These are phyloP conservation scores for Drosophila kohkoa DNA, from an alignment of 1,140 invertebrate species.

Conservation along the genomic window DNA sequence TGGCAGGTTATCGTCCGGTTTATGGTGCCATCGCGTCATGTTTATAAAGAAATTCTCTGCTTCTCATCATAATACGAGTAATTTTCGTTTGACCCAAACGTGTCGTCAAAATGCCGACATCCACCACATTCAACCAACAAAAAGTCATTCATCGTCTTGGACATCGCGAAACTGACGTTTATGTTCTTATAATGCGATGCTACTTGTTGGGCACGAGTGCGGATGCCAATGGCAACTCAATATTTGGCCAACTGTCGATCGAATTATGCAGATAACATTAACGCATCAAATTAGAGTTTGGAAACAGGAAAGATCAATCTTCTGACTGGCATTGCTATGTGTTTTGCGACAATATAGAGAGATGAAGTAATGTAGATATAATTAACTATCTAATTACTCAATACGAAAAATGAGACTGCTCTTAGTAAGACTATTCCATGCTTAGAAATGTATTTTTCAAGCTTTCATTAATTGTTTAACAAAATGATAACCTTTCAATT, in stretches of 20 bases:
- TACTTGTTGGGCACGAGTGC: conserved; percentile 44
- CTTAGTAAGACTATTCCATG: too few species aligned
- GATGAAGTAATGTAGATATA: not conserved
- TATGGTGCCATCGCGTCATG: conserved; percentile 80
- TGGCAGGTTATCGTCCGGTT: conserved; percentile 72
- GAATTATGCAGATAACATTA: conserved; percentile 1
- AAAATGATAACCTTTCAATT: too few species aligned
- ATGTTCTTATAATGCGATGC: conserved; percentile 65
- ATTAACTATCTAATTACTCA: too few species aligned
- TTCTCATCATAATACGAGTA: conserved; percentile 54
- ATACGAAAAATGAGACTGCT: too few species aligned
- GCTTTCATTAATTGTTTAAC: too few species aligned
- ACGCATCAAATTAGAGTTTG: not conserved
- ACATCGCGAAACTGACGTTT: conserved; percentile 25
- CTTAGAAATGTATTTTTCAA: too few species aligned
- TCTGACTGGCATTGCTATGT: not conserved
- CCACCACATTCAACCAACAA: not conserved
- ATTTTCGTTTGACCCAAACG: conserved; percentile 59
- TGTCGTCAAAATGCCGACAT: conserved; percentile 50
- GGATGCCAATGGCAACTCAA: not conserved
- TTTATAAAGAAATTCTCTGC: conserved; percentile 75
- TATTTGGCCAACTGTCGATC: not conserved
- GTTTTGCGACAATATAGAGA: not conserved
- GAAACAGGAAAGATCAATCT: not conserved
- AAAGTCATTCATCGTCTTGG: not conserved